Base-by-base conservation (phyloP, 53 echinoderm and acorn worm species). In the Holothuria leucospilota region DNA sequence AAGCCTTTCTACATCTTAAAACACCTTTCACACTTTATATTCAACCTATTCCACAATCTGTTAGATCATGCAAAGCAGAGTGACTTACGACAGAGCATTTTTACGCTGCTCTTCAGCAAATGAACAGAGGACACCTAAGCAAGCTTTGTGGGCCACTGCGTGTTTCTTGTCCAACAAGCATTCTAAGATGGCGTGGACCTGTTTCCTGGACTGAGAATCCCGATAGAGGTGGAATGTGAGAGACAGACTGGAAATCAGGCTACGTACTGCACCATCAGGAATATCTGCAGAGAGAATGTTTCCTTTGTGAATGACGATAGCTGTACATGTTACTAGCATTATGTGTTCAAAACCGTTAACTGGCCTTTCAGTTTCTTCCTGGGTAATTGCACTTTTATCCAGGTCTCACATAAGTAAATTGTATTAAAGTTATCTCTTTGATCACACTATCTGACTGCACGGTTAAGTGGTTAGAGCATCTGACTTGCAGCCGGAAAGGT, bases 261-360 rank as follows among this genome's bases (percentile, higher is more conserved):
- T 30, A 64, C 91, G 91, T 28, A 92, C 82, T 18, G 88, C 98
- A 52, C 70, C 77, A 67, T 95, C 98, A 49, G 98, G 98, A 61
- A 97, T 82, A 61, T 90, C 97, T 97, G 66, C 0, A 69, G 18
- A 56, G 18, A 56, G 18, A 56, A 56, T 56, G 56, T 0, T 8
- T 8, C 46, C 46, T 11, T 11, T 7, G 8, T 46, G 56, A 56
- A 9, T 56, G 56, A 5, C 5, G n/a, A n/a, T n/a, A 56, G 56
- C 16, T 16, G 16, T 13, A 56, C 0, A 9, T 46, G 46, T 2
- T 2, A 7, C 8, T 46, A 46, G 0, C 11, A 11, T 46, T 46
- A 34, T 46, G 4, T 46, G 46, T 46, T 46, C 46, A 8, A 46
- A 0, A 7, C 11, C 46, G 0, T 46, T 46, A 11, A 11, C 46